Conservation (phyloP, 2,888 invertebrate genomes). For the Hesperia comma region DNA sequence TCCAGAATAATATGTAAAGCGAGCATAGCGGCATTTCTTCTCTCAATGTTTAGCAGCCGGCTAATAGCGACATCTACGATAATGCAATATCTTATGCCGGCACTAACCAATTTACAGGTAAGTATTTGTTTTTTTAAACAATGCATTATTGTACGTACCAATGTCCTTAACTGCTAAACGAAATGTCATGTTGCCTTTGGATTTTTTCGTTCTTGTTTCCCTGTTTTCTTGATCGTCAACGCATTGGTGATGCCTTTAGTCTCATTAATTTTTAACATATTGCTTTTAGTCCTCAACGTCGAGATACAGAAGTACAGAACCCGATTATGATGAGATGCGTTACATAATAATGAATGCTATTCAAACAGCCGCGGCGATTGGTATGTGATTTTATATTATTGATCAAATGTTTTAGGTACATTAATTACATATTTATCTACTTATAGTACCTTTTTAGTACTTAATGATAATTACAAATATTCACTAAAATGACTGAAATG, state of each 20-base stretch:
- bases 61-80: constrained; percentile 56
- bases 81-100: constrained; percentile 52
- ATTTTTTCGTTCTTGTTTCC: no score
- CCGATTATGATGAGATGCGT: constrained; percentile 52
- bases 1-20: constrained; percentile 64
- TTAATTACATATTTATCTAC: no score
- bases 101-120: constrained; percentile 53
- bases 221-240: no score
- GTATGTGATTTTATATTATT: constrained; percentile 45
- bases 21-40: constrained; percentile 58
- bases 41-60: constrained; percentile 62
- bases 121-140: no score
- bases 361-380: constrained; percentile 60
- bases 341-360: constrained; percentile 59
- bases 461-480: no score
- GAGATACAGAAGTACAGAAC: constrained; percentile 45
- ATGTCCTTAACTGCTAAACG: no score
- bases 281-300: constrained; percentile 48
- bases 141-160: no score
- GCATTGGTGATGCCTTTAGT: no score
- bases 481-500: no score
- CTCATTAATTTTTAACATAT: neutral
- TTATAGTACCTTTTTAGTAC: no score
- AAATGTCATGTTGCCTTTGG: no score
- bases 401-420: no score